Conservation (phyloP, 1,140 invertebrate genomes). For the Drosophila tsacasi region DNA sequence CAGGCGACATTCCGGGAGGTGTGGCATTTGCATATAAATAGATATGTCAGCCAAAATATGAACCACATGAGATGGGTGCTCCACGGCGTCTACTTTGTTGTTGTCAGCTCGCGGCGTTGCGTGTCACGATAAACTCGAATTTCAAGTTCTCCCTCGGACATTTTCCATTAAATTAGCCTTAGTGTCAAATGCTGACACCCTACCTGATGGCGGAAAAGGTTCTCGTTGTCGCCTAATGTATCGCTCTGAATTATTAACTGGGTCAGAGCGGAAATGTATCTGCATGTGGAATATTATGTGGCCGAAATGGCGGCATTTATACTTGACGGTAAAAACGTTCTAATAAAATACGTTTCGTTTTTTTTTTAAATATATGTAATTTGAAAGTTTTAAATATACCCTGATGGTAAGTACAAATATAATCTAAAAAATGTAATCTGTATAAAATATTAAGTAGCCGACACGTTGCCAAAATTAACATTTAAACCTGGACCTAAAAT, state of each 20-base stretch:
- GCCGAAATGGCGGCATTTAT: not conserved
- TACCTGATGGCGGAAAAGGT: slow-evolving; percentile 22
- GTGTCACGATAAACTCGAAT: slow-evolving; percentile 34
- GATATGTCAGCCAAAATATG: slow-evolving; percentile 75
- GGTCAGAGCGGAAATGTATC: slow-evolving; percentile 38
- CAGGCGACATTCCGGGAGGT: slow-evolving; percentile 40
- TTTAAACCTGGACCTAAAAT: no score
- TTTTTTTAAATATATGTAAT: not conserved
- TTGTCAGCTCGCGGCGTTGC: slow-evolving; percentile 39
- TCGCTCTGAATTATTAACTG: slow-evolving; percentile 66
- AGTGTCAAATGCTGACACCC: slow-evolving; percentile 59
- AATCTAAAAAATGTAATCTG: no score
- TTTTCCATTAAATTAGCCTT: slow-evolving; percentile 73
- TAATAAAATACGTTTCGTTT: not conserved
- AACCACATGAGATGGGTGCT: slow-evolving; percentile 41
- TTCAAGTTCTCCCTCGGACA: slow-evolving; percentile 41
- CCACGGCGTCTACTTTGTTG: slow-evolving; percentile 10
- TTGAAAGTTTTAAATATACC: not conserved
- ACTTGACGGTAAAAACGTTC: not conserved
- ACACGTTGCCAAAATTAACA: no score
- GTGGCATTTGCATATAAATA: slow-evolving; percentile 80
- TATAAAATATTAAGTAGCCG: no score
- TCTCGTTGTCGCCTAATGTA: slow-evolving; percentile 41
- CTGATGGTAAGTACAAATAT: no score
- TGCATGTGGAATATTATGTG: not conserved